Evolutionary conservation across 2,888 invertebrate genomes (phyloP).

Genomic region (Melipona beecheii): DNA sequence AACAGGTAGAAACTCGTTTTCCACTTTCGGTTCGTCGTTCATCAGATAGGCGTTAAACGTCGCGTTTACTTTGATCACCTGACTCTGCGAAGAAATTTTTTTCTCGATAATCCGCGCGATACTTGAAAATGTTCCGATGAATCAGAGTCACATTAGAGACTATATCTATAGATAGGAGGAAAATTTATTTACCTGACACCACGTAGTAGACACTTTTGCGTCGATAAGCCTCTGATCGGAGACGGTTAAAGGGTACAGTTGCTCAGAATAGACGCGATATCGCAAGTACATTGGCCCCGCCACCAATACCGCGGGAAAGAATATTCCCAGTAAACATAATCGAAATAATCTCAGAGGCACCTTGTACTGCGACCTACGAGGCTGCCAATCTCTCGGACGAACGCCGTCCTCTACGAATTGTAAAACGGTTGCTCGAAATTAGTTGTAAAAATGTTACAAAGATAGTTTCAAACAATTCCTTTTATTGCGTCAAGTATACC

Average conservation of each 20-base stretch:
- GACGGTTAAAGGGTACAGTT: slow-evolving; percentile 90
- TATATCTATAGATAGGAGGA: background rate
- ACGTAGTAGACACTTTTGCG: slow-evolving; percentile 90
- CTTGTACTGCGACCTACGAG: slow-evolving; percentile 73
- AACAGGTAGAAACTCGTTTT: slow-evolving; percentile 86
- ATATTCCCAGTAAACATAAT: slow-evolving; percentile 87
- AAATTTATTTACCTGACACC: slow-evolving; percentile 89
- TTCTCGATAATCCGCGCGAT: background rate
- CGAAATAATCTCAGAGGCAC: slow-evolving; percentile 87
- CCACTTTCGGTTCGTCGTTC: slow-evolving; percentile 87
- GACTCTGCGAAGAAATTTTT: slow-evolving; percentile 85
- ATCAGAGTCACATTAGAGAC: too few species aligned
- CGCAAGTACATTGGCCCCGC: slow-evolving; percentile 89
- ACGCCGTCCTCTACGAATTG: slow-evolving; percentile 68
- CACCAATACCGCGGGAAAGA: slow-evolving; percentile 89
- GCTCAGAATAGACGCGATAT: slow-evolving; percentile 89
- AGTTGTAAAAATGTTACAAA: background rate
- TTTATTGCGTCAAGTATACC: background rate
- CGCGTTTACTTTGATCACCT: slow-evolving; percentile 89
- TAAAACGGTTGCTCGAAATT: background rate
- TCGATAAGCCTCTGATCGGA: slow-evolving; percentile 91
- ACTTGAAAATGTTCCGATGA: background rate
- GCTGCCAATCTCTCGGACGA: slow-evolving; percentile 76
- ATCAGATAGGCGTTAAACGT: slow-evolving; percentile 92
- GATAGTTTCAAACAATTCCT: background rate